Evolutionary conservation across 2,113 vertebrate species (phyloP).

Genomic region (Cyanistes caeruleus): DNA sequence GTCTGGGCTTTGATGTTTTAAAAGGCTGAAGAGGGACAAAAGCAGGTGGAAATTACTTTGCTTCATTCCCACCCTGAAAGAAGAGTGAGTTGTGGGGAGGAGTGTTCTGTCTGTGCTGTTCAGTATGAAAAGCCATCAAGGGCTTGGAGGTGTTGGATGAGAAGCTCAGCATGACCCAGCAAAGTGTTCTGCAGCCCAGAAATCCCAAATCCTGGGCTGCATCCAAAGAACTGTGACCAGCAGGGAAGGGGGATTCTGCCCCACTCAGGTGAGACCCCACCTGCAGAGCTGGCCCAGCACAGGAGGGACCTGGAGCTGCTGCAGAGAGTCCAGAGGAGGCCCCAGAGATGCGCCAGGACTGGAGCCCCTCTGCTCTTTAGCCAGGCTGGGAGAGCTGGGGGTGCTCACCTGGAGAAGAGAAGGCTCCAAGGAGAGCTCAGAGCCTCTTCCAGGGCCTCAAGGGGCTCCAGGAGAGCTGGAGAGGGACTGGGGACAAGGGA

Average conservation of each 20-base stretch:
- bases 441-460: fast-evolving
- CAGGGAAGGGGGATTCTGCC: background rate
- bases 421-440: background rate
- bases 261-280: background rate
- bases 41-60: background rate
- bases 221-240: background rate
- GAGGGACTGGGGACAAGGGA: background rate
- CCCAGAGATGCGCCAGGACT: background rate
- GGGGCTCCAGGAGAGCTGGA: background rate
- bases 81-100: background rate
- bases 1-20: background rate
- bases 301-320: background rate
- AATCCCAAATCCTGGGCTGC: background rate
- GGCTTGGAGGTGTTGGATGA: background rate
- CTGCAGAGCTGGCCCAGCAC: background rate
- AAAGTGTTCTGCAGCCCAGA: background rate
- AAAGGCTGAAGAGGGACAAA: background rate
- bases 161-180: background rate
- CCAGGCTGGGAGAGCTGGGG: background rate
- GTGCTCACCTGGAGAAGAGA: background rate
- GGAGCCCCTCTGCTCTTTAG: background rate
- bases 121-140: background rate
- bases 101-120: background rate
- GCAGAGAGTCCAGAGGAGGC: background rate
- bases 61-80: background rate